phyloP scores from a whole-genome alignment of 2,113 vertebrate species.

The Polyodon spathula region DNA sequence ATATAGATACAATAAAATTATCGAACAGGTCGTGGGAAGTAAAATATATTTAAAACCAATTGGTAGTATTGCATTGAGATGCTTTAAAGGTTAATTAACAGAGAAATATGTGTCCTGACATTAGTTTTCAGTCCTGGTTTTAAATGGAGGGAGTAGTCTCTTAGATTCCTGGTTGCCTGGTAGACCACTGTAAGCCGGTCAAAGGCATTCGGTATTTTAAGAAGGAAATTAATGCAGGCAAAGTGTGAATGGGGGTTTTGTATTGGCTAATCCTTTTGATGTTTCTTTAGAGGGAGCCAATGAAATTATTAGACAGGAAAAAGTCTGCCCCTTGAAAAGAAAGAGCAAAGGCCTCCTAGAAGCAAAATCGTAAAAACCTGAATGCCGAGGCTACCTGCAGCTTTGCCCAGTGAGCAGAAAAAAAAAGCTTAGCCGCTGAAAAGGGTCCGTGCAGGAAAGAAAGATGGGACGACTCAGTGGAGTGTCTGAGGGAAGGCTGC shows the following conservation, averaged over 20 bases:
- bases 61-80: no score
- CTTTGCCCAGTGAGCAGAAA: slow-evolving; percentile 30
- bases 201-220: no score
- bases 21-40: no score
- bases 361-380: slow-evolving; percentile 33
- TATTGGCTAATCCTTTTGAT: slow-evolving; percentile 16
- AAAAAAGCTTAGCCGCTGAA: slow-evolving; percentile 53
- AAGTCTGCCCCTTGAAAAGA: slow-evolving; percentile 30
- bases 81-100: no score
- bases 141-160: no score
- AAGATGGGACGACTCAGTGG: slow-evolving; percentile 46
- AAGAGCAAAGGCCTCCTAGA: slow-evolving; percentile 44
- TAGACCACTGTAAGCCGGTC: no score
- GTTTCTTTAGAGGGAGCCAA: slow-evolving; percentile 32
- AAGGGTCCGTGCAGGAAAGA: slow-evolving; percentile 42
- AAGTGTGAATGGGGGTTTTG: not conserved
- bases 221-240: not conserved
- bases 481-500: slow-evolving; percentile 43
- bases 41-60: no score
- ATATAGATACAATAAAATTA: not conserved
- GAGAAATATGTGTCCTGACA: no score
- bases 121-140: no score
- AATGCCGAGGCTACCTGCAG: slow-evolving; percentile 26
- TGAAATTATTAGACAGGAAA: slow-evolving; percentile 37
- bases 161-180: no score